Evolutionary conservation across 2,888 invertebrate genomes (phyloP).

Genomic region (Lepas anatifera): DNA sequence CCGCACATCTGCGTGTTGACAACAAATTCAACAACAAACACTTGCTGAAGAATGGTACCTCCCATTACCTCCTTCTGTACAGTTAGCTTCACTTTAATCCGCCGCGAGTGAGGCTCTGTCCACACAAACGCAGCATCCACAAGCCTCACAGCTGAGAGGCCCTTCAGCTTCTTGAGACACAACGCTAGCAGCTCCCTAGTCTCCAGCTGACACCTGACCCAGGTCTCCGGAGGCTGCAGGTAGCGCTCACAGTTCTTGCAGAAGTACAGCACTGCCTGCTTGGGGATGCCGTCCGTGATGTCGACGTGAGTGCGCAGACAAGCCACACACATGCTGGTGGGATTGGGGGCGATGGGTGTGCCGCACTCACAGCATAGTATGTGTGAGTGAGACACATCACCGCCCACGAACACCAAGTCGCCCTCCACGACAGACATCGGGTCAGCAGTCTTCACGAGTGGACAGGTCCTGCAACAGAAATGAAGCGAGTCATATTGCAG

Average conservation of each 20-base stretch:
- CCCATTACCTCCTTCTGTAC: slow-evolving; percentile 90
- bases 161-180: slow-evolving; percentile 85
- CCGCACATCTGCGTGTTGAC: slow-evolving; percentile 92
- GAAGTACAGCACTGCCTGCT: slow-evolving; percentile 78
- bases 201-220: slow-evolving; percentile 74
- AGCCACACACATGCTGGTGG: slow-evolving; percentile 92
- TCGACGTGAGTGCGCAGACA: slow-evolving; percentile 85
- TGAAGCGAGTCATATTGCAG: too few species aligned
- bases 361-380: slow-evolving; percentile 54
- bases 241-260: slow-evolving; percentile 91
- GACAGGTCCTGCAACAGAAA: too few species aligned
- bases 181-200: slow-evolving; percentile 77
- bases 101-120: slow-evolving; percentile 98
- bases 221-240: slow-evolving; percentile 79
- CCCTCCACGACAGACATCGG: too few species aligned
- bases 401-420: background rate
- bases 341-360: slow-evolving; percentile 79
- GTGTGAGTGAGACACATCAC: background rate
- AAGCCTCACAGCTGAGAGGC: slow-evolving; percentile 73
- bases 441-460: too few species aligned
- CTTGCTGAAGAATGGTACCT: slow-evolving; percentile 83
- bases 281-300: slow-evolving; percentile 91
- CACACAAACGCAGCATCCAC: slow-evolving; percentile 94
- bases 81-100: slow-evolving; percentile 78
- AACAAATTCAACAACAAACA: slow-evolving; percentile 86